Evolutionary conservation across 2,113 vertebrate species (phyloP).

Genomic region (Cnemophilus loriae): DNA sequence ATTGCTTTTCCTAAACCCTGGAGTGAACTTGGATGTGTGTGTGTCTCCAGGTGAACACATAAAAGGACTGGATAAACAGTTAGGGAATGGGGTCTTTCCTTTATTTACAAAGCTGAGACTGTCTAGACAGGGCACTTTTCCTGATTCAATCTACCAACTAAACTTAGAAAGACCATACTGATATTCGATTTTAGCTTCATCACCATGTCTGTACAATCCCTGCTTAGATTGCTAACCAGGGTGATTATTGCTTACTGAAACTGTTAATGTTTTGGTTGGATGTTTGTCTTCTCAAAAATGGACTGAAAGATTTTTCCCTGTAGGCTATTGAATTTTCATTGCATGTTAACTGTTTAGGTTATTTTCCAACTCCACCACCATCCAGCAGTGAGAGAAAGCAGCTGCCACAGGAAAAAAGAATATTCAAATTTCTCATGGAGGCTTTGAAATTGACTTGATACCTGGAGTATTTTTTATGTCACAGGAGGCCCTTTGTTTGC

Average conservation of each 20-base stretch:
- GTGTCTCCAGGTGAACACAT: neutral
- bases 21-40: neutral
- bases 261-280: constrained; percentile 25
- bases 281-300: constrained; percentile 48
- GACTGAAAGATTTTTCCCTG: constrained; percentile 39
- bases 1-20: neutral
- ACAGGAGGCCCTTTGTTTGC: neutral
- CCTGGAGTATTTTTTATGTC: neutral
- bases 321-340: constrained; percentile 53
- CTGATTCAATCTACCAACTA: neutral
- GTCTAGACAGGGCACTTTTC: neutral
- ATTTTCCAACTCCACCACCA: neutral
- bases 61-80: neutral
- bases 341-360: constrained; percentile 34
- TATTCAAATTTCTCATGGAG: neutral
- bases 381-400: neutral
- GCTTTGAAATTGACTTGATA: neutral
- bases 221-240: constrained; percentile 37
- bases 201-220: neutral
- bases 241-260: constrained; percentile 57
- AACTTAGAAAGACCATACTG: neutral
- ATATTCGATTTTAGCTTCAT: neutral
- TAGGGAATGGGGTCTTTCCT: neutral
- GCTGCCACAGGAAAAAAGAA: neutral
- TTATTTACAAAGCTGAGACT: neutral